These are phyloP conservation scores for Andricus quercusramuli DNA, from an alignment of 2,888 invertebrate species.

Conservation along the genomic window DNA sequence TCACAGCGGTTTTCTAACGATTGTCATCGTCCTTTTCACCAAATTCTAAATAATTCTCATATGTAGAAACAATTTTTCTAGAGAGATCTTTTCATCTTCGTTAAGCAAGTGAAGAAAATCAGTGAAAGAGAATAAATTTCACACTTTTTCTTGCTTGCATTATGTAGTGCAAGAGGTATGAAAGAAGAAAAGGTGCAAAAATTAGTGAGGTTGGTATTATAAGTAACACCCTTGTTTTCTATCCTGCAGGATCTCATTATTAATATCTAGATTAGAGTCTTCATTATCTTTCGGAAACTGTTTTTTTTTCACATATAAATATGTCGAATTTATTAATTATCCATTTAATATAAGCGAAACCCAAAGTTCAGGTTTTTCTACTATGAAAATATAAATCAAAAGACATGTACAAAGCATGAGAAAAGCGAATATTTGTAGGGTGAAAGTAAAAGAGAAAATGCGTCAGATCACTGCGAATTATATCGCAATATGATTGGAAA, in stretches of 20 bases:
- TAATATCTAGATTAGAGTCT: background rate
- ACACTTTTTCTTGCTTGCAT: background rate
- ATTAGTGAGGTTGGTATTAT: background rate
- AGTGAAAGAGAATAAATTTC: conserved; percentile 21
- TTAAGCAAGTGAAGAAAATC: background rate
- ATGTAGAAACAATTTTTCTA: background rate
- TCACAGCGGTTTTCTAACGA: conserved; percentile 56
- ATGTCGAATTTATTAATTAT: background rate
- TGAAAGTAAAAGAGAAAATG: conserved; percentile 66
- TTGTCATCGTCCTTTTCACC: conserved; percentile 5
- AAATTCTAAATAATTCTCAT: background rate
- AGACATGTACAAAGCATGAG: background rate
- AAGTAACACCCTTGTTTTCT: background rate
- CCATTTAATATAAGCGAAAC: background rate
- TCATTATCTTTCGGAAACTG: background rate
- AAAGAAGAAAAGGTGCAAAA: conserved; percentile 23
- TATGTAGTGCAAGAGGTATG: background rate
- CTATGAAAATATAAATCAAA: conserved; percentile 22
- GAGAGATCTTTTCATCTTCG: background rate
- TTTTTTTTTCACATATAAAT: background rate
- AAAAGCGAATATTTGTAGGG: conserved; percentile 42
- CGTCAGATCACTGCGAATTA: conserved; percentile 60
- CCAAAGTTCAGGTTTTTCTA: background rate
- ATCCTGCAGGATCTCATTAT: too few species aligned
- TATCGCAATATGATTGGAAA: conserved; percentile 64